Base-by-base conservation (phyloP, 1,140 invertebrate species). In the Philotrypesis tridentata region DNA sequence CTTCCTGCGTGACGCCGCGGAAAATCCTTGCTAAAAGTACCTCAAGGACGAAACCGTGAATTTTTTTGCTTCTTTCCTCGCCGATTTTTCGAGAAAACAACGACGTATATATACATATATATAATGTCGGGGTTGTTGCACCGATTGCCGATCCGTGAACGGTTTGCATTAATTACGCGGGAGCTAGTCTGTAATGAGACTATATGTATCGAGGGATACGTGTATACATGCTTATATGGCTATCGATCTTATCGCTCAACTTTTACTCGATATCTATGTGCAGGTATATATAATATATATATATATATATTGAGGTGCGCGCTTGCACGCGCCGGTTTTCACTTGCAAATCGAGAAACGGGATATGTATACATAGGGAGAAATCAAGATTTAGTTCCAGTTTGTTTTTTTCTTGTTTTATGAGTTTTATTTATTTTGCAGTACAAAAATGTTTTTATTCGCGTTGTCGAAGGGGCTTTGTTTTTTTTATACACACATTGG, bases 391-490 rank as follows among this genome's bases (percentile, higher is more conserved):
- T 40, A 65, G n/a, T n/a, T 31, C n/a, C n/a, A n/a, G n/a, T n/a
- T n/a, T n/a, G n/a, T 72, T 74, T 11, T 48, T 60, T 55, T 80
- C 27, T 80, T 71, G 27, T 17, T 81, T 81, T 76, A 40, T 70
- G 8, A 75, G 9, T 68, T 81, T 81, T 81, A 75, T 82, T 82
- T 73, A 74, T 77, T n/a, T 61, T 76, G 73, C 73, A 72, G 74
- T 82, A 82, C 80, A 82, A 82, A 80, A 82, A 71, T 74, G 23
- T 43, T 27, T 55, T 9, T 40, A n/a, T 3, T 43, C 37, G 27
- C 31, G 21, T 37, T 37, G 6, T 17, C 33, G 27, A n/a, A n/a
- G 9, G 40, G 33, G 40, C 70, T 23, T 55, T 65, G 33, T n/a
- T n/a, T 5, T 43, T 3, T 25, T 63, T 55, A 12, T 29, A 7